Conservation (phyloP, 2,888 invertebrate genomes). For the Tiliacea aurago region DNA sequence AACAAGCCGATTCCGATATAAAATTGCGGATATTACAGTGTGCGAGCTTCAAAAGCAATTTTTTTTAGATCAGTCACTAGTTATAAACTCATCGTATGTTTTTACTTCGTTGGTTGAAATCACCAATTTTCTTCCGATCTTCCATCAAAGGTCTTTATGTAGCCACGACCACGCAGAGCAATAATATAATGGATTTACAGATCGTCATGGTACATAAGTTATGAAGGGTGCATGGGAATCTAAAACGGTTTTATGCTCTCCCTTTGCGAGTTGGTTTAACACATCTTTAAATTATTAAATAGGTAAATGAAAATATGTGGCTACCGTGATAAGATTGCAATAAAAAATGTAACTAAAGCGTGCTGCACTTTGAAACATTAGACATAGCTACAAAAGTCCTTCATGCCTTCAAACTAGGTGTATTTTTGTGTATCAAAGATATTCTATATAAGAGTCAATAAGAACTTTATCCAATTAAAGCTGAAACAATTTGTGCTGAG, state of each 20-base stretch:
- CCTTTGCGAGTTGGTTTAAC: conserved; percentile 9
- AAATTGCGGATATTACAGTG: background rate
- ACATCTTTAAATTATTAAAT: conserved; percentile 20
- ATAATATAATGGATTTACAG: conserved; percentile 42
- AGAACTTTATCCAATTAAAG: background rate
- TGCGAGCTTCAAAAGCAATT: background rate
- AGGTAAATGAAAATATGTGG: background rate
- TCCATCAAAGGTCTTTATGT: background rate
- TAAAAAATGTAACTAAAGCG: background rate
- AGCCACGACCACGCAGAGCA: background rate
- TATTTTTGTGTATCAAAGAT: background rate
- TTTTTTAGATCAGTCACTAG: background rate
- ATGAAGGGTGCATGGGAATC: conserved; percentile 10
- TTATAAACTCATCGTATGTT: background rate
- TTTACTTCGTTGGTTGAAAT: background rate
- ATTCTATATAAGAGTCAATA: background rate
- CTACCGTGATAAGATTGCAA: background rate
- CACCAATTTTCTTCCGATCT: background rate
- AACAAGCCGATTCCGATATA: background rate
- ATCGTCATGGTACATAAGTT: conserved; percentile 25
- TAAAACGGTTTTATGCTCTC: background rate
- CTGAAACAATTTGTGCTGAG: background rate
- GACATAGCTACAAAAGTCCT: background rate
- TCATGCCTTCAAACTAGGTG: background rate
- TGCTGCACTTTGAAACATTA: background rate